Conservation (phyloP, 2,888 invertebrate species). For the Papilio elwesi region DNA sequence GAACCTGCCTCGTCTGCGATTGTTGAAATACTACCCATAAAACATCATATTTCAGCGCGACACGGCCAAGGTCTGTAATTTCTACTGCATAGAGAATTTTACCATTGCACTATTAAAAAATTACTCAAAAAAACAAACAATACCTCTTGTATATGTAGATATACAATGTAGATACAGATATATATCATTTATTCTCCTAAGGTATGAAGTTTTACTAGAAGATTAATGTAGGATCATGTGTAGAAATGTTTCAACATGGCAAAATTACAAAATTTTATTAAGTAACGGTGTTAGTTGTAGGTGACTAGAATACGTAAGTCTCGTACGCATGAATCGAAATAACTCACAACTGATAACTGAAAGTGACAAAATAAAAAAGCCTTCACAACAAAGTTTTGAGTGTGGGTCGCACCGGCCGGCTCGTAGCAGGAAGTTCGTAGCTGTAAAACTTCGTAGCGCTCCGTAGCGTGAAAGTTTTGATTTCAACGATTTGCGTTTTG, state of each 20-base stretch:
- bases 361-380: conserved; percentile 82
- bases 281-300: background rate
- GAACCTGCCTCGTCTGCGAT: conserved; percentile 48
- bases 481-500: conserved; percentile 84
- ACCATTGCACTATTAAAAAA: background rate
- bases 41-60: conserved; percentile 47
- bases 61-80: conserved; percentile 24
- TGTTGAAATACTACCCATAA: conserved; percentile 55
- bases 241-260: conserved; percentile 2
- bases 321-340: conserved; percentile 60
- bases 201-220: too few species aligned
- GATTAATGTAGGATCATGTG: too few species aligned
- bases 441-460: conserved; percentile 84
- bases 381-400: conserved; percentile 82
- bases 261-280: background rate
- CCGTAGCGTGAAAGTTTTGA: conserved; percentile 85
- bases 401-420: conserved; percentile 75
- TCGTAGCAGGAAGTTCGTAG: conserved; percentile 84
- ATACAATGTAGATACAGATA: too few species aligned
- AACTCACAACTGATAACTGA: conserved; percentile 77
- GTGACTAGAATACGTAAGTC: conserved; percentile 34
- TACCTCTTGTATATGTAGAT: too few species aligned
- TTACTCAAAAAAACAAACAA: too few species aligned
- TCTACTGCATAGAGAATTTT: conserved; percentile 16
- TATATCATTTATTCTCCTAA: too few species aligned